phyloP scores from a whole-genome alignment of 2,888 invertebrate genomes.

The Acronicta leporina region DNA sequence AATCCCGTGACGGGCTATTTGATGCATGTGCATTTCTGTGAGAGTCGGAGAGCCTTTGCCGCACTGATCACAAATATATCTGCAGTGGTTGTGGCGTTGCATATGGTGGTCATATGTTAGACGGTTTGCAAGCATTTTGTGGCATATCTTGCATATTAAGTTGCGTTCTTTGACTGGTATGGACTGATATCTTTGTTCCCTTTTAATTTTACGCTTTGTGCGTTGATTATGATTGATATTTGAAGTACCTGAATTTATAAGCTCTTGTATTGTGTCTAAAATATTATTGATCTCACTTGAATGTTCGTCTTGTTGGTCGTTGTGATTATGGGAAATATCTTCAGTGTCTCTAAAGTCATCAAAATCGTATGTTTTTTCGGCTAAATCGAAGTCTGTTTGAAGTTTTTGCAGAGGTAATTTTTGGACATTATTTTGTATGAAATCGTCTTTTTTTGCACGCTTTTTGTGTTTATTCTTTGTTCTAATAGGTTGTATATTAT shows the following conservation, averaged over 20 bases:
- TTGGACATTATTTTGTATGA: neutral
- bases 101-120: constrained; percentile 75
- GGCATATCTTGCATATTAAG: constrained; percentile 71
- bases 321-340: constrained; percentile 8
- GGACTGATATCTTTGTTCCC: constrained; percentile 1
- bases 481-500: constrained; percentile 2
- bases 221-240: constrained; percentile 2
- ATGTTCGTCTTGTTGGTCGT: constrained; percentile 1
- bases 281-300: constrained; percentile 31
- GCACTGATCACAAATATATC: constrained; percentile 80
- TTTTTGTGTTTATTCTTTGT: constrained; percentile 4
- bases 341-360: constrained; percentile 30
- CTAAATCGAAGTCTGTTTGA: neutral
- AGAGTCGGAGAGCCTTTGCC: constrained; percentile 75
- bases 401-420: neutral
- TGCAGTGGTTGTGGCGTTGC: constrained; percentile 75
- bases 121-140: constrained; percentile 70
- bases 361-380: constrained; percentile 26
- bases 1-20: constrained; percentile 71
- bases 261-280: constrained; percentile 43
- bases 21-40: constrained; percentile 71
- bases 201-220: constrained; percentile 21
- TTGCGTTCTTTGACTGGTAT: constrained; percentile 30
- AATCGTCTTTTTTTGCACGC: neutral
- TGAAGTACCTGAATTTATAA: constrained; percentile 25